Evolutionary conservation across 2,797 vertebrate genomes (phyloP).

Genomic region (Choloepus didactylus): DNA sequence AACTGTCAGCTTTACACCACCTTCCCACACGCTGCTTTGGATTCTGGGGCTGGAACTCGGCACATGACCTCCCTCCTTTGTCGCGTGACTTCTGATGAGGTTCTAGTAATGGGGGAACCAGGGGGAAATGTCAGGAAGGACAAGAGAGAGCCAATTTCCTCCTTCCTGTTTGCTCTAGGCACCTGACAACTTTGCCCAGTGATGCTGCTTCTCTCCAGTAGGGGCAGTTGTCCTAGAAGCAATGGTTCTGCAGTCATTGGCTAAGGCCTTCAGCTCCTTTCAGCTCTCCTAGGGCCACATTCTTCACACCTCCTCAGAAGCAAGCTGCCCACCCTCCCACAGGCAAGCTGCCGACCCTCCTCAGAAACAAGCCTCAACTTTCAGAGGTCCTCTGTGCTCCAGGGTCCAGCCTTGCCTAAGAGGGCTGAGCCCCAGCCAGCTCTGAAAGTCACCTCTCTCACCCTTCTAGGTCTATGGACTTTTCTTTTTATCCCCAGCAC

Average conservation of each 20-base stretch:
- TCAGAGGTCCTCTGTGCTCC: not conserved
- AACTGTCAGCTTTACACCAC: not conserved
- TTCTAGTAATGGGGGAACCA: not conserved
- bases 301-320: not conserved
- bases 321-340: not conserved
- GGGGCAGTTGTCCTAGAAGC: too few relatives aligned
- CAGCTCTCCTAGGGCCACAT: not conserved
- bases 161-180: not conserved
- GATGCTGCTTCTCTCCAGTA: not conserved
- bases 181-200: too few relatives aligned
- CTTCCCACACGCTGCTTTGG: not conserved
- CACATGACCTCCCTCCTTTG: not conserved
- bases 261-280: not conserved
- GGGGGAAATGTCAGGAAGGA: not conserved
- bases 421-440: too few relatives aligned
- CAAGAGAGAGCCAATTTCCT: not conserved
- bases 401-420: not conserved
- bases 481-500: not conserved
- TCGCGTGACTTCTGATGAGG: not conserved
- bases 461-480: not conserved
- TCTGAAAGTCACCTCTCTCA: too few relatives aligned
- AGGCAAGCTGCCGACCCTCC: not conserved
- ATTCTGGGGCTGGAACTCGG: not conserved
- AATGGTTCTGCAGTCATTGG: too few relatives aligned
- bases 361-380: not conserved